Base-by-base conservation (phyloP, 53 echinoderm and acorn worm species). In the Echinarachnius parma region DNA sequence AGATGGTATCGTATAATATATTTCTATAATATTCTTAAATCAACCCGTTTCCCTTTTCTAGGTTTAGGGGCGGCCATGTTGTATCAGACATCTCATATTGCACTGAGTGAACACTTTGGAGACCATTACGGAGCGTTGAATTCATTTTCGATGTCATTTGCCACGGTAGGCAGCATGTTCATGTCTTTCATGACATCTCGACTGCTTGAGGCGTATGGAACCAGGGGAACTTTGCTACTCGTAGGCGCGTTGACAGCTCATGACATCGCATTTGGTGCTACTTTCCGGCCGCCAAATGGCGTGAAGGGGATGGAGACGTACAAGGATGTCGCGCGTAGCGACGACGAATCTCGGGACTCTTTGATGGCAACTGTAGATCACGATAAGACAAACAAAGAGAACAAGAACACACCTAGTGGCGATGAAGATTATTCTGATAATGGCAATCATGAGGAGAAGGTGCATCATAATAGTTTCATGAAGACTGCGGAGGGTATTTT, bases 111-210 rank as follows among this genome's bases (percentile, higher is more conserved):
- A 21, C 20, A 65, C 31, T 65, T 46, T 11, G 66, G 66, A 19
- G 66, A 65, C 46, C 66, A 65, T 16, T 65, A 46, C 28, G 66
- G 66, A 16, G 28, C 66, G 16, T 27, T 31, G 26, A 65, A 65
- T 33, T 46, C 66, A 46, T 15, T 65, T 5, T 28, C 28, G 28
- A 46, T 46, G 28, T 23, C 47, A 5, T 46, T 26, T 4, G 45
- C 66, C 13, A 26, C 47, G 0, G 66, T 65, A 13, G 66, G 66
- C 10, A 47, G 66, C 5, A 65, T 65, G 46, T 46, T 33, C 2
- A 29, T 65, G 7, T 47, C 66, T 19, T 28, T 65, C 5, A 46
- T 65, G 1, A 29, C 46, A 1, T 9, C 29, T 14, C 10, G 28
- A 22, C 35, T 65, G 4, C 30, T 46, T 18, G 47, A 46, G 26